Evolutionary conservation across 2,113 vertebrate species (phyloP), one percentile per base, ranked within the genome.

Genomic region (Sitta europaea): DNA sequence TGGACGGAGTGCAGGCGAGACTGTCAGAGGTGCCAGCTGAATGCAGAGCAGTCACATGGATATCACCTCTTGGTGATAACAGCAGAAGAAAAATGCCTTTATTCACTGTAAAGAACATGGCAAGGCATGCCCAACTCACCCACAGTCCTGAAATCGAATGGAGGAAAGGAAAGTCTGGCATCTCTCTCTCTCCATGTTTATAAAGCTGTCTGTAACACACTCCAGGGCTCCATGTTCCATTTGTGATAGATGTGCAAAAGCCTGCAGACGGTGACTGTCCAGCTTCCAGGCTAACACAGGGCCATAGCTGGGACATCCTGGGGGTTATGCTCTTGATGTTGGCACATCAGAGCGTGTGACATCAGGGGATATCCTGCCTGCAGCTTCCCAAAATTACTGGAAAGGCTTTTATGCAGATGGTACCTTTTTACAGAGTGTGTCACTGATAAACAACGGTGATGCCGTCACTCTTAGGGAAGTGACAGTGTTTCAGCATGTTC

Each of bases 1-100:
- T 83, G 90, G 93, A 96, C 40, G 86, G 71, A 96, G 31, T 38
- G 78, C 95, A 96, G 92, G 74, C 59, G 2, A 86, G 74, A 18
- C 50, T 92, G 86, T 81, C 89, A 82, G 54, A 85, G 70, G 70
- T 95, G 87, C 58, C 47, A 43, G 81, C 55, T 90, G 81, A 95
- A 86, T 76, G 50, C 74, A 91, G 65, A 88, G 58, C 78, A 61
- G 58, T 63, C 59, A 62, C 54, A 71, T 5, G 31, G 42, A 29
- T 96, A 77, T 92, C 78, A 67, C 50, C 66, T 79, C 78, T 53
- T n/a, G 67, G 50, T 92, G 92, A 97, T 89, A 95, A 78, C 1
- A 87, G 48, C 48, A 65, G 81, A 59, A 35, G 50, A 81, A 97
- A 94, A 92, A 73, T 38, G 73, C 42, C 35, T 89, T 92, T 72